These are phyloP conservation scores for Cephus pygmeus DNA, from an alignment of 2,888 invertebrate genomes.

Conservation along the genomic window DNA sequence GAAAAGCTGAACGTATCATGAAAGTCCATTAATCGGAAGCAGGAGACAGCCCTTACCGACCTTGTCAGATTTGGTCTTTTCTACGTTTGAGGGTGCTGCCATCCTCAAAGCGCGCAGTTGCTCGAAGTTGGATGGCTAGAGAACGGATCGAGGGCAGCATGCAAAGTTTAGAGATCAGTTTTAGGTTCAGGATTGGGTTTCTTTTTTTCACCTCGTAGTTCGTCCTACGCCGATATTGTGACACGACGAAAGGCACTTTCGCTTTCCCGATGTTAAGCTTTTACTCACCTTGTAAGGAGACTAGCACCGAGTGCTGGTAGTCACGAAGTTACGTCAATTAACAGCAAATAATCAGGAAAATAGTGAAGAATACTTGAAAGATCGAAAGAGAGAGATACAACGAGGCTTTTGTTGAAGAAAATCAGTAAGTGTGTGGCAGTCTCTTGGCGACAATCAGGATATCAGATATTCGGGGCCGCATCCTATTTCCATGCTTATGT, in stretches of 20 bases:
- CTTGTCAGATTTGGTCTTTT: conserved; percentile 88
- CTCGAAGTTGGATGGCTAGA: conserved; percentile 81
- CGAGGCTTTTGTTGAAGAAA: not conserved
- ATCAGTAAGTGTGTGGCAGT: not conserved
- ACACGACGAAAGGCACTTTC: not conserved
- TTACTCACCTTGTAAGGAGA: not conserved
- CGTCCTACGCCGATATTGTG: not conserved
- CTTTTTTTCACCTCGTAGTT: not conserved
- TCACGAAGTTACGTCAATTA: not conserved
- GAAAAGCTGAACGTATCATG: not conserved
- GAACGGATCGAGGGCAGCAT: conserved; percentile 58
- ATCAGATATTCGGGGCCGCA: not conserved
- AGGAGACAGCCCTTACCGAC: conserved; percentile 68
- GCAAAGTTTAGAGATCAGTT: conserved; percentile 48
- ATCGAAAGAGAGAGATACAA: not conserved
- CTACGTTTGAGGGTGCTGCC: conserved; percentile 87
- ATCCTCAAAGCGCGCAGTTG: conserved; percentile 84
- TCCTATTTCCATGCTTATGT: not conserved
- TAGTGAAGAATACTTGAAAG: not conserved
- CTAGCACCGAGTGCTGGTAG: not conserved
- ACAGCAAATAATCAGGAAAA: not conserved
- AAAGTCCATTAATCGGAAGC: not conserved
- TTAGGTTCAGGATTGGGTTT: not conserved
- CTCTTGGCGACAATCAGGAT: not conserved
- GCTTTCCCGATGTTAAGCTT: not conserved